Evolutionary conservation across 2,888 invertebrate genomes (phyloP).

Genomic region (Nasonovia ribisnigri): DNA sequence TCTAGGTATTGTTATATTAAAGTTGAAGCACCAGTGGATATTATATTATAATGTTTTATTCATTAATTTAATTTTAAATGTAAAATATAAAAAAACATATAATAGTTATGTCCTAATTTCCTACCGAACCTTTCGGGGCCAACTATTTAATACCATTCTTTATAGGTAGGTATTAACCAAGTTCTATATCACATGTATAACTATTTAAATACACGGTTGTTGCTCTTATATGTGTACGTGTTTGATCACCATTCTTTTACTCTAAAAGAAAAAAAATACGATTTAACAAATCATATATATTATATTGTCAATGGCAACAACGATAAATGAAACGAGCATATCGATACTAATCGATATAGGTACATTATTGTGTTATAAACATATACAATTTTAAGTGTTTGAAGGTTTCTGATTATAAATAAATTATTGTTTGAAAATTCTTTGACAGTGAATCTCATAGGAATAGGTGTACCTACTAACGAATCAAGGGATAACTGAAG

Average conservation of each 20-base stretch:
- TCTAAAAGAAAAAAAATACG: not conserved
- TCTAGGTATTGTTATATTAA: not conserved
- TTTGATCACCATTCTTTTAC: not conserved
- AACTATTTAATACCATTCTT: not conserved
- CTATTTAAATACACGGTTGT: not conserved
- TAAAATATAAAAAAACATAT: not conserved
- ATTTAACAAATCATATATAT: not conserved
- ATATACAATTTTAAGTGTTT: not conserved
- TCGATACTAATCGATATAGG: not conserved
- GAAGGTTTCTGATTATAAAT: not conserved
- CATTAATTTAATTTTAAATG: not conserved
- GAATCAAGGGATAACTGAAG: not conserved
- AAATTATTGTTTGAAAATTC: not conserved
- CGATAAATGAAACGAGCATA: not conserved
- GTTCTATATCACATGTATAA: not conserved
- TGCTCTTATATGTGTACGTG: no score
- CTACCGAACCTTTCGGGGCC: not conserved
- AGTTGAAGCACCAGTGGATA: not conserved
- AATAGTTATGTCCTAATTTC: not conserved
- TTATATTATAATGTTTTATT: not conserved
- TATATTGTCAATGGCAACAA: not conserved
- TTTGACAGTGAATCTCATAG: not conserved
- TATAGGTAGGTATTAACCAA: not conserved
- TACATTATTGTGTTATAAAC: not conserved
- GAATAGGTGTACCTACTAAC: not conserved